Percentiles rank a stretch among this genome's conserved stretches.
phyloP scores from a whole-genome alignment of 2,113 vertebrate species.

The Leptosomus discolor region DNA sequence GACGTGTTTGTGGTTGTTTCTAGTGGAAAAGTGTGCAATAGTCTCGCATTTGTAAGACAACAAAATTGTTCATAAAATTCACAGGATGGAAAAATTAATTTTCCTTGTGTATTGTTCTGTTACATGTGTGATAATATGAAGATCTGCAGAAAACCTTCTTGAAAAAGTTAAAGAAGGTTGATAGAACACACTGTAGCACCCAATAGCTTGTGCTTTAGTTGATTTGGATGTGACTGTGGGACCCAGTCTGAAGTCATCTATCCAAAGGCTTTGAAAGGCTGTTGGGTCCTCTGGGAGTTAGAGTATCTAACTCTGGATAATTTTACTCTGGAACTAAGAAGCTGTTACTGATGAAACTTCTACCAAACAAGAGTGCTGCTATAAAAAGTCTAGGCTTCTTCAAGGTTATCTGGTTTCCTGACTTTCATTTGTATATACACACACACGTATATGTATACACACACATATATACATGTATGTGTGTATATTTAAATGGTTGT shows the following conservation, averaged over 20 bases:
- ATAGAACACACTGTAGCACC: neutral
- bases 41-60: neutral
- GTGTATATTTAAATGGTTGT: neutral
- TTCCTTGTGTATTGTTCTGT: neutral
- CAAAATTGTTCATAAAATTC: no score
- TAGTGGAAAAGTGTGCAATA: neutral
- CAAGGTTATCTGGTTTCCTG: neutral
- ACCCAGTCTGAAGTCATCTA: neutral
- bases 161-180: neutral
- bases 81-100: neutral
- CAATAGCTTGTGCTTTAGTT: neutral
- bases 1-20: neutral
- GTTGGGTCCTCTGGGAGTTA: neutral
- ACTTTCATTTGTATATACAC: neutral
- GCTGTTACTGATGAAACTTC: neutral
- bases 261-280: neutral
- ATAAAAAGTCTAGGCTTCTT: neutral
- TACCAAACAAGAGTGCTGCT: neutral
- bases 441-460: no score
- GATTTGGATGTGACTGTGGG: neutral
- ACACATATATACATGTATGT: fast-evolving
- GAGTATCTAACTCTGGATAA: neutral
- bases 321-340: neutral
- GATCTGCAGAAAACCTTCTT: neutral
- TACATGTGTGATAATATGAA: neutral